These are phyloP conservation scores for Mus spicilegus DNA, from an alignment of 2,113 vertebrate genomes.

Conservation along the genomic window DNA sequence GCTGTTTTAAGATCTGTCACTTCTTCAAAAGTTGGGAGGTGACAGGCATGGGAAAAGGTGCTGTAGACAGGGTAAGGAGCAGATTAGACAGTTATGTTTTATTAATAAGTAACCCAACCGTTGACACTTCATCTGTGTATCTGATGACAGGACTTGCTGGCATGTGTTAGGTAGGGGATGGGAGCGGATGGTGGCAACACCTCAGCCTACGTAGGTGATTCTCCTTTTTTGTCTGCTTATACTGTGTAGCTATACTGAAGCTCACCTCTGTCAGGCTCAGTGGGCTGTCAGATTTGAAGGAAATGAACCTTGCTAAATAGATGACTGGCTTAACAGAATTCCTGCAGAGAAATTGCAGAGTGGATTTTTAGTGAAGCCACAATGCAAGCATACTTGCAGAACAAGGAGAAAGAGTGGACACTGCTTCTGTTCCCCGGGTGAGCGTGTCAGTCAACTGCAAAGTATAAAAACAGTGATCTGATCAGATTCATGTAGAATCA, in stretches of 20 bases:
- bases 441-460: slow-evolving; percentile 4
- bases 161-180: no score
- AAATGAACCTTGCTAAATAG: slow-evolving; percentile 9
- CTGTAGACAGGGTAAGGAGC: neutral
- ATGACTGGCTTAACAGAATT: slow-evolving; percentile 9
- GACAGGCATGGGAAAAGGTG: neutral
- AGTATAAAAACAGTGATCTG: neutral
- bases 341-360: neutral
- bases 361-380: slow-evolving; percentile 29
- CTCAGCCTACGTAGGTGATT: neutral
- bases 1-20: neutral
- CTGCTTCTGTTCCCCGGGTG: neutral
- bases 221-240: neutral
- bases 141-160: neutral
- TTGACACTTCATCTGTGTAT: neutral
- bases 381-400: neutral
- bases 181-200: neutral
- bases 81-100: neutral
- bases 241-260: neutral
- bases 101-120: neutral
- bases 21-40: neutral
- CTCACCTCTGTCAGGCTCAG: neutral
- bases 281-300: slow-evolving; percentile 28
- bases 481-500: neutral
- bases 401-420: neutral